phyloP scores from a whole-genome alignment of 2,888 invertebrate genomes.

The Cordilura impudica region DNA sequence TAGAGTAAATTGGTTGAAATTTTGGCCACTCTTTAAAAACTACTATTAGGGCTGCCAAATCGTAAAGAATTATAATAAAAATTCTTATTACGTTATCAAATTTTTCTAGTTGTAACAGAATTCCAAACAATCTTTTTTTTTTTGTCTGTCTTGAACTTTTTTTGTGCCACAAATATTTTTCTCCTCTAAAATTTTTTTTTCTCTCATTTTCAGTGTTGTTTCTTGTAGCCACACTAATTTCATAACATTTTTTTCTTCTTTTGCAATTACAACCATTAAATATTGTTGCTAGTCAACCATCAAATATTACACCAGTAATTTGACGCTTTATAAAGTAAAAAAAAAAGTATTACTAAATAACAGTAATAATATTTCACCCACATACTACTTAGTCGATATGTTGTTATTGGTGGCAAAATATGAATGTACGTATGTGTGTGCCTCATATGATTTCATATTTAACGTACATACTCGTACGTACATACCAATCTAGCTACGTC shows the following conservation, averaged over 20 bases:
- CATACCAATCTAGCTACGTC: conserved; percentile 2
- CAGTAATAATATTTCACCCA: conserved; percentile 4
- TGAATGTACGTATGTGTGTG: not conserved
- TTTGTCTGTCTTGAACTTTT: too few species aligned
- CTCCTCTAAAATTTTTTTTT: too few species aligned
- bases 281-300: not conserved
- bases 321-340: conserved; percentile 26
- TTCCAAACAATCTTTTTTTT: too few species aligned
- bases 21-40: too few species aligned
- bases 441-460: conserved; percentile 15
- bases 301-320: not conserved
- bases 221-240: too few species aligned
- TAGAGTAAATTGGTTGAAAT: too few species aligned
- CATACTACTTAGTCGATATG: conserved; percentile 3
- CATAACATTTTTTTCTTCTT: not conserved
- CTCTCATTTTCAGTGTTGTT: too few species aligned
- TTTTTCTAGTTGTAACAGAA: too few species aligned
- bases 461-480: not conserved
- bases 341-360: not conserved
- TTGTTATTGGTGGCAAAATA: not conserved
- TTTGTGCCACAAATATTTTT: too few species aligned
- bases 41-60: too few species aligned
- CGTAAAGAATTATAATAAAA: too few species aligned
- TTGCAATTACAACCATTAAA: not conserved
- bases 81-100: too few species aligned